Base-by-base conservation (phyloP, 2,797 vertebrate species). In the Furcifer pardalis region DNA sequence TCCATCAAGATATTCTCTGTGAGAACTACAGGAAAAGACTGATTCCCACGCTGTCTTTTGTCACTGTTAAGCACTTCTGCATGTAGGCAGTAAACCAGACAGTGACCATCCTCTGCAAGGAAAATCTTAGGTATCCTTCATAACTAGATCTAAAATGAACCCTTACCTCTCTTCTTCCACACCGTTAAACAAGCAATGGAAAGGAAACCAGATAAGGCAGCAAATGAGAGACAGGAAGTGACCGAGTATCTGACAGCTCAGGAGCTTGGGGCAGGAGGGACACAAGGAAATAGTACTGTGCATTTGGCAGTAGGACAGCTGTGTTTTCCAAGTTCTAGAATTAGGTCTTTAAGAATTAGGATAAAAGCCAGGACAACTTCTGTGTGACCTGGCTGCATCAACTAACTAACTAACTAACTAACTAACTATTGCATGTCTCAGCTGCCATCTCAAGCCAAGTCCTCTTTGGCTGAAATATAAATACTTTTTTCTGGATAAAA, bases 61-160 rank as follows among this genome's bases (percentile, higher is more conserved):
- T 56, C 87, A 79, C 78, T 32, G 86, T 49, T 83, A 21, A 68
- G 19, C 0, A 49, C 1, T 17, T 78, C 86, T 81, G 78, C 40
- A 9, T 60, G 77, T 87, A 89, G 90, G 92, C 91, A 90, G 83
- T 77, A 84, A 71, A 77, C 87, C 89, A 94, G 91, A 93, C 81
- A 94, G 80, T 40, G 89, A 93, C 49, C 92, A 89, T 89, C 69
- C 42, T 23, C 90, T 32, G 77, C 62, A 88, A 87, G 90, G 90
- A 94, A 91, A 85, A 90, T 78, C 35, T n/a, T 85, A 88, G 37
- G 88, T 88, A 93, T 94, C 95, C 94, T 95, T 95, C 93, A 94
- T 93, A 92, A 82, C 81, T 0, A 0, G 79, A 77, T 60, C 8
- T 72, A 62, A 81, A 85, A 81, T 0, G 0, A 77, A 85, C 72